Evolutionary conservation across 2,797 vertebrate genomes (phyloP).

Genomic region (Ispidina picta): DNA sequence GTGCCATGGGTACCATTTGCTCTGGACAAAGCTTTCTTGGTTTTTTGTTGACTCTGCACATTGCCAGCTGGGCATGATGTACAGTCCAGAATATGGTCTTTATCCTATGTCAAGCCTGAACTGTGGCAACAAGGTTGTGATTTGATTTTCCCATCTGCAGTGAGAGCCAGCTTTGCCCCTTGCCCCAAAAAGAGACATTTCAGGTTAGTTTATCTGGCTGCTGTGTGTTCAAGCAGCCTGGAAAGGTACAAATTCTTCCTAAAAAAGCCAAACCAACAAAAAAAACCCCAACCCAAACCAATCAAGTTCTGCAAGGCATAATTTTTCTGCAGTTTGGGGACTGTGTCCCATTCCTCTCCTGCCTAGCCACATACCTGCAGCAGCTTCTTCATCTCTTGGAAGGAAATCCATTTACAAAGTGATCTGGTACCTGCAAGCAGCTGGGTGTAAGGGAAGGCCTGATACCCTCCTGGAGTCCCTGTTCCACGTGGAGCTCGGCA

Average conservation of each 20-base stretch:
- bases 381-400: neutral
- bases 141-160: conserved; percentile 1
- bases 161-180: neutral
- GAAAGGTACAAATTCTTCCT: neutral
- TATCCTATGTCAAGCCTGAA: conserved; percentile 5
- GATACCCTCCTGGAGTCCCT: neutral
- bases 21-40: conserved; percentile 31
- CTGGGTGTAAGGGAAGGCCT: neutral
- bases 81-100: neutral
- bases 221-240: neutral
- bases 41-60: neutral
- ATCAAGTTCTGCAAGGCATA: neutral
- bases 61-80: conserved; percentile 10
- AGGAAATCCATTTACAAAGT: neutral
- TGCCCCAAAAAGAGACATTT: neutral
- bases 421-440: neutral
- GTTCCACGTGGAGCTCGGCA: neutral
- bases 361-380: neutral
- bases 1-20: conserved; percentile 3
- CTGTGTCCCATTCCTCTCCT: neutral
- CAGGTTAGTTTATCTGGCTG: neutral
- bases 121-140: neutral
- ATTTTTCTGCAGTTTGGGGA: neutral
- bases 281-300: neutral
- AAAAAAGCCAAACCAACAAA: neutral